Conservation (phyloP, 2,797 vertebrate genomes). For the Sebastes aleutianus region DNA sequence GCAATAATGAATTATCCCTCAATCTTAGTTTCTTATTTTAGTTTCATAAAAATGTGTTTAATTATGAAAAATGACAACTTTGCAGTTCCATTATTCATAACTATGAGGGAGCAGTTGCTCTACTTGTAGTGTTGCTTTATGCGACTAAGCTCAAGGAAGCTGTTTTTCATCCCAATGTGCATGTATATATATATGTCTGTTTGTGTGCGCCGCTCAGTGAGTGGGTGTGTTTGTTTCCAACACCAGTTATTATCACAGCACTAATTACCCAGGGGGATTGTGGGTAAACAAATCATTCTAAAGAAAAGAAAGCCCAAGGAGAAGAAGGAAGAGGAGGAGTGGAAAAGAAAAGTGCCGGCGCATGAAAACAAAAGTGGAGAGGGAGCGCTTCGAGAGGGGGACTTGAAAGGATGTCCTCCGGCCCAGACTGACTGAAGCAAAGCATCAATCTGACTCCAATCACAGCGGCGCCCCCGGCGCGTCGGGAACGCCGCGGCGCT, state of each 20-base stretch:
- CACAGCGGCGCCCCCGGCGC: background rate
- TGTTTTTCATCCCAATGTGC: conserved; percentile 30
- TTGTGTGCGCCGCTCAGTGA: conserved; percentile 22
- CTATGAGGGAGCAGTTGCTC: background rate
- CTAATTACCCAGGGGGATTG: conserved; percentile 78
- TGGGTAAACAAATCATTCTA: conserved; percentile 78
- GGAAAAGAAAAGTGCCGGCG: conserved; percentile 9
- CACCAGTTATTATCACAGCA: conserved; percentile 72
- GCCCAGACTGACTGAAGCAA: conserved; percentile 22
- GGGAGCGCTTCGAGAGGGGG: conserved; percentile 8
- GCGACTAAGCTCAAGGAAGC: conserved; percentile 23
- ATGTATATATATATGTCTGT: background rate
- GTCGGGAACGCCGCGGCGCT: background rate
- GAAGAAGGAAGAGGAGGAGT: conserved; percentile 13
- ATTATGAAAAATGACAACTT: background rate
- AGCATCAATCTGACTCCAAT: conserved; percentile 15
- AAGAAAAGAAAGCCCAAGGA: conserved; percentile 59
- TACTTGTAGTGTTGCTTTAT: background rate
- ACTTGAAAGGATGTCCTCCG: conserved; percentile 41
- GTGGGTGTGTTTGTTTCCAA: conserved; percentile 77
- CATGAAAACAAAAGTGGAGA: conserved; percentile 35
- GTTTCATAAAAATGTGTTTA: background rate
- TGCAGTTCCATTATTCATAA: background rate
- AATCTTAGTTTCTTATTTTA: background rate
- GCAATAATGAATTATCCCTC: background rate